Conservation (phyloP, 2,113 vertebrate genomes). For the Salvelinus sp. region DNA sequence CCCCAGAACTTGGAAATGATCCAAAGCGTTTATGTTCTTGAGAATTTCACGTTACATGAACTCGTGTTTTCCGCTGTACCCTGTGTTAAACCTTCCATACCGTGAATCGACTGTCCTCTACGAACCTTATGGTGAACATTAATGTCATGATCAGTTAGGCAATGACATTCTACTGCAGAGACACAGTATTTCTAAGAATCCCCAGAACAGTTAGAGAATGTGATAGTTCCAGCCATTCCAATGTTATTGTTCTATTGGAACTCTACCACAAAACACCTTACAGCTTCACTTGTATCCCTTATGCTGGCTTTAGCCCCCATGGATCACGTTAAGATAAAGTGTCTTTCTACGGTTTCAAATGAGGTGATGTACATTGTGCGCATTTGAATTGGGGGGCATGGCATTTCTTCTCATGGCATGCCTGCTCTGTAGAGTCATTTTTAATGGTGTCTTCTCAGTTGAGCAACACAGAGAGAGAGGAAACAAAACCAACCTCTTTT, state of each 20-base stretch:
- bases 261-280: too few relatives aligned
- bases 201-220: too few relatives aligned
- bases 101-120: neutral
- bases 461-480: conserved; percentile 38
- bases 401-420: conserved; percentile 30
- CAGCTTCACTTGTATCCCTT: too few relatives aligned
- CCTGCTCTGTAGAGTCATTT: conserved; percentile 38
- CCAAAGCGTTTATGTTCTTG: neutral
- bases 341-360: too few relatives aligned
- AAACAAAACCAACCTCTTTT: conserved; percentile 45
- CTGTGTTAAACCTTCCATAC: neutral
- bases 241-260: too few relatives aligned
- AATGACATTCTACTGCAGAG: neutral
- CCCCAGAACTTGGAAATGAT: conserved; percentile 7
- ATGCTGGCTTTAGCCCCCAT: too few relatives aligned
- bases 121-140: neutral
- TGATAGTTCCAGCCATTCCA: too few relatives aligned
- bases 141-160: too few relatives aligned
- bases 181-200: too few relatives aligned
- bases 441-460: conserved; percentile 51
- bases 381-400: neutral
- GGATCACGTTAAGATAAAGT: too few relatives aligned
- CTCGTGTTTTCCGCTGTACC: neutral
- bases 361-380: too few relatives aligned
- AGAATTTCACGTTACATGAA: neutral